Base-by-base conservation (phyloP, 1,140 invertebrate genomes). In the Musca vetustissima region DNA sequence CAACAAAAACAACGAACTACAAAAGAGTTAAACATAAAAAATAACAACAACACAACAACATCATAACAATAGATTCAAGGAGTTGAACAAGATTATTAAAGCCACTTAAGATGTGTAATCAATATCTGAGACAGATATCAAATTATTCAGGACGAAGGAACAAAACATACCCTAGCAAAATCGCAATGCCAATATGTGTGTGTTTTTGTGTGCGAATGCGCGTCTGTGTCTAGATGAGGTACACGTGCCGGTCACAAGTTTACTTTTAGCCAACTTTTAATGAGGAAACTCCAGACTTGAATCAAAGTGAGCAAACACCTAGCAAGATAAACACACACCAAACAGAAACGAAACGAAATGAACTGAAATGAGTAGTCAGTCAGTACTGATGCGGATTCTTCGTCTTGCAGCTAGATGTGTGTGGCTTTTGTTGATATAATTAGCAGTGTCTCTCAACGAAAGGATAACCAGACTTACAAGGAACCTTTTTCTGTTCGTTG, bases 21-120 rank as follows among this genome's bases (percentile, higher is more conserved):
- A 3, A 9, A 32, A 32, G 28, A 9, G 36, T 43, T 43, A 8
- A 4, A 28, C 3, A 8, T 28, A 4, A 8, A 8, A 28, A 28
- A 8, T 9, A 43, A 43, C 36, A 49, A 11, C 9, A 52, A 52
- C 17, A 52, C n/a, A 52, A 52, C 49, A 52, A 13, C 28, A 61
- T 36, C 28, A n/a, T n/a, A n/a, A n/a, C n/a, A 61, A n/a, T n/a
- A 21, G 17, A 52, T 21, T 52, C 49, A 52, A 11, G 4, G 21
- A 14, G 2, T 19, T n/a, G 28, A 57, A 61, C 57, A 61, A 61
- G 1, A n/a, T 61, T 19, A 61, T 61, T 61, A 61, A 21, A 36
- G 19, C 28, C 57, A 61, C 57, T 61, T 61, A 61, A 61, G 57
- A 61, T 36, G 28, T 61, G 53, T 61, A 61, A 61, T 61, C 57